Conservation (phyloP, 2,888 invertebrate species). For the Tuberolachnus salignus region DNA sequence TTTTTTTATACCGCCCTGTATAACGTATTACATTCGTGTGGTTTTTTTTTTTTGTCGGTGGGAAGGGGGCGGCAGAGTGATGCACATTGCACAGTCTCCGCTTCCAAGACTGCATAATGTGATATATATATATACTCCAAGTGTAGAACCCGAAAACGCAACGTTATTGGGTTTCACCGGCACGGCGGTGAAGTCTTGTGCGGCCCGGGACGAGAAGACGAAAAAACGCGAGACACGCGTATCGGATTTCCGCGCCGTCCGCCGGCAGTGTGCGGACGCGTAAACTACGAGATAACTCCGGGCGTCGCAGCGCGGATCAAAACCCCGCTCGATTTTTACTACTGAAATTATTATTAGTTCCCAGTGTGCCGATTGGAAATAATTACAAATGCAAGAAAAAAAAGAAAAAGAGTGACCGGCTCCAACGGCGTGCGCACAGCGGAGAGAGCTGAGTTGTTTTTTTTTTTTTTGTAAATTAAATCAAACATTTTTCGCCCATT, state of each 20-base stretch:
- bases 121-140: not conserved
- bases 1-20: too few species aligned
- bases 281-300: too few species aligned
- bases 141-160: conserved; percentile 14
- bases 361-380: not conserved
- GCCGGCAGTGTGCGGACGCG: too few species aligned
- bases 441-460: too few species aligned
- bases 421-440: too few species aligned
- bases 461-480: too few species aligned
- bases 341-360: too few species aligned
- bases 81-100: not conserved
- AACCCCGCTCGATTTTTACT: too few species aligned
- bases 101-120: not conserved
- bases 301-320: too few species aligned
- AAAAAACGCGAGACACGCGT: conserved; percentile 8
- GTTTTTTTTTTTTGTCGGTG: not conserved
- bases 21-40: not conserved
- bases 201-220: not conserved
- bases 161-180: conserved; percentile 49
- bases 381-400: too few species aligned
- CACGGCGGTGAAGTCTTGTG: not conserved
- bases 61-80: conserved; percentile 18
- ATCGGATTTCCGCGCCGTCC: conserved; percentile 32
- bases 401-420: too few species aligned
- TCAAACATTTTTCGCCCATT: too few species aligned